Percentiles rank a stretch among this genome's conserved stretches.
These are phyloP conservation scores for Brachypalpus laphriformis DNA, from an alignment of 2,888 invertebrate genomes.

Conservation along the genomic window DNA sequence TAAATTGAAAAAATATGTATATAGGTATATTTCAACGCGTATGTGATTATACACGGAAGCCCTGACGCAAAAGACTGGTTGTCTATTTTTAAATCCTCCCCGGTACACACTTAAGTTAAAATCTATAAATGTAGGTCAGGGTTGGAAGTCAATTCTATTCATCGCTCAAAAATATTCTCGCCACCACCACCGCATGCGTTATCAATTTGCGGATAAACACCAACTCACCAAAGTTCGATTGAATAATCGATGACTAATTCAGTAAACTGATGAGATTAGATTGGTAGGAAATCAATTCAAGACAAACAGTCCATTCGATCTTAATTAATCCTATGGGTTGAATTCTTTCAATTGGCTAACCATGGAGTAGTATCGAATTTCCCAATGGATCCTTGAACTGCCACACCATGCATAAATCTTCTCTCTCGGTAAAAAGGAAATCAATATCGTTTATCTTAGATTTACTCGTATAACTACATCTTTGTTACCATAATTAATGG, in stretches of 20 bases:
- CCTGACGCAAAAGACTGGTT: neutral
- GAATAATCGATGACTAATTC: constrained; percentile 12
- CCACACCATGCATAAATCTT: neutral
- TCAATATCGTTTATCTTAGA: constrained; percentile 18
- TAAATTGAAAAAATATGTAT: neutral
- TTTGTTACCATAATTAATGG: constrained; percentile 15
- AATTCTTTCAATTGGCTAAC: neutral
- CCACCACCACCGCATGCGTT: neutral
- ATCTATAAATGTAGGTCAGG: constrained; percentile 40
- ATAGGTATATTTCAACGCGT: neutral
- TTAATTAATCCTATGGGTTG: neutral
- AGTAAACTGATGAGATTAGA: neutral
- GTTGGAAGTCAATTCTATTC: neutral
- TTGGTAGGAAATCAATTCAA: constrained; percentile 7
- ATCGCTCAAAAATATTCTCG: neutral
- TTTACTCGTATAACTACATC: constrained; percentile 1
- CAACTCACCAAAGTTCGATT: neutral
- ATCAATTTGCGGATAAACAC: constrained; percentile 7
- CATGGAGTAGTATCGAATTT: neutral
- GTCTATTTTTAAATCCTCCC: neutral
- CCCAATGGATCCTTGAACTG: constrained; percentile 1
- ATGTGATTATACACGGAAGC: neutral
- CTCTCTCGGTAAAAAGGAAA: neutral
- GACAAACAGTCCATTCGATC: neutral
- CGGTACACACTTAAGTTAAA: neutral